phyloP scores from a whole-genome alignment of 2,113 vertebrate species.

The Misgurnus mizolepis region DNA sequence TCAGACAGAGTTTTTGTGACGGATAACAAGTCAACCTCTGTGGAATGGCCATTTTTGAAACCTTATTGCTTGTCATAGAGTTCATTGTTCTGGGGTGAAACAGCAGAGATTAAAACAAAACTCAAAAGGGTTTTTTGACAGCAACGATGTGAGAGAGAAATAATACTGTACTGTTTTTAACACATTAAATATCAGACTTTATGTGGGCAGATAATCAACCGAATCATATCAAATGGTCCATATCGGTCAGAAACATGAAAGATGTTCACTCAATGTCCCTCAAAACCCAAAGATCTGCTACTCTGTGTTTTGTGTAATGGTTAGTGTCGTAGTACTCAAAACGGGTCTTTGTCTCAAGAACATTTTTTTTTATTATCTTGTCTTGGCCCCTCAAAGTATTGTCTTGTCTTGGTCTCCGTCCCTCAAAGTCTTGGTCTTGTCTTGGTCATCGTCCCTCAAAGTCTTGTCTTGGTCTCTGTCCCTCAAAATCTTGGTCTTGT shows the following conservation, averaged over 20 bases:
- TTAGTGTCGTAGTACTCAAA: no score
- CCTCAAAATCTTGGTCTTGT: no score
- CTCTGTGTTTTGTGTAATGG: not conserved
- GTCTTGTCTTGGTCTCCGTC: no score
- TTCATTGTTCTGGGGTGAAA: not conserved
- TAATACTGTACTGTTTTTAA: not conserved
- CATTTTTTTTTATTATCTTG: no score
- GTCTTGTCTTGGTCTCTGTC: no score
- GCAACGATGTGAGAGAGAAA: not conserved
- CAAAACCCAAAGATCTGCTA: not conserved
- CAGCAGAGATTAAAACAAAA: not conserved
- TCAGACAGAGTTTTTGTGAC: not conserved
- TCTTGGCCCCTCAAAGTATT: no score
- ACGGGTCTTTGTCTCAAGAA: no score
- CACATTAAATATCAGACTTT: not conserved
- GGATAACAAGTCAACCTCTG: not conserved
- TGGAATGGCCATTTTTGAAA: not conserved
- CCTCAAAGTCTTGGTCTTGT: no score
- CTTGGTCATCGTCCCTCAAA: no score
- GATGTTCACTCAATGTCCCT: no score
- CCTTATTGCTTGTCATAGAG: not conserved
- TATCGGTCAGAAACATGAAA: not conserved
- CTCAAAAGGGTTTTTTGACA: no score
- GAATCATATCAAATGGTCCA: not conserved
- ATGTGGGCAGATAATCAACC: not conserved